These are phyloP conservation scores for Cydia fagiglandana DNA, from an alignment of 1,140 invertebrate species.

Conservation along the genomic window DNA sequence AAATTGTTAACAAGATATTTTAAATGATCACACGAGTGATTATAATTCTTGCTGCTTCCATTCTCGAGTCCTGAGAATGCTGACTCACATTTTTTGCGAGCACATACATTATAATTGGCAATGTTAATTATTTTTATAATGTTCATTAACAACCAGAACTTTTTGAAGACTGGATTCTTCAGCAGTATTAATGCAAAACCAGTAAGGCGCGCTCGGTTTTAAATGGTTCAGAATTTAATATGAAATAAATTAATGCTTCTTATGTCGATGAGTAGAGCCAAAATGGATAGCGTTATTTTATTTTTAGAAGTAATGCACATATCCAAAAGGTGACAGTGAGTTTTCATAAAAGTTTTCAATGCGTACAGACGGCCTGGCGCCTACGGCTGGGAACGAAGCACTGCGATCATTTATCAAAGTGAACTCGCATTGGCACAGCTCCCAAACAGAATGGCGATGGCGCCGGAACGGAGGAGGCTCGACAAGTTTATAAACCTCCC, in stretches of 20 bases:
- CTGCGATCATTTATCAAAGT: constrained; percentile 41
- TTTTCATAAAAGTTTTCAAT: constrained; percentile 12
- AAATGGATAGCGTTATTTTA: not conserved
- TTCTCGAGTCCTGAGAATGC: constrained; percentile 11
- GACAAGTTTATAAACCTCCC: constrained; percentile 13
- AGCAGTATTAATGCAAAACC: not conserved
- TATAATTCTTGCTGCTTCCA: constrained; percentile 24
- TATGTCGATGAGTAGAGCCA: not conserved
- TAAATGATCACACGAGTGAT: constrained; percentile 14
- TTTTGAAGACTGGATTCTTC: not conserved
- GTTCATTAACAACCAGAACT: not conserved
- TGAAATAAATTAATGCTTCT: not conserved
- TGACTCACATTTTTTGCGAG: constrained; percentile 19
- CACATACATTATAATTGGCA: constrained; percentile 17
- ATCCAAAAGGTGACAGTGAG: not conserved
- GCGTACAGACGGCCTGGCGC: constrained; percentile 48
- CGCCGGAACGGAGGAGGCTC: not conserved
- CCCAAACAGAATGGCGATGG: constrained; percentile 32
- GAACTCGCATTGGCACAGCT: constrained; percentile 41
- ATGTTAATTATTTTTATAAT: constrained; percentile 20
- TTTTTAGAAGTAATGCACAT: not conserved
- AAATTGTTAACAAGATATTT: constrained; percentile 16
- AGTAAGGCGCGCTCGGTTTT: not conserved
- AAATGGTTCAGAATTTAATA: not conserved
- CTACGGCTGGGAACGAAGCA: constrained; percentile 34